Evolutionary conservation across 2,797 vertebrate species (phyloP).

Genomic region (Rhodeus uyekii): DNA sequence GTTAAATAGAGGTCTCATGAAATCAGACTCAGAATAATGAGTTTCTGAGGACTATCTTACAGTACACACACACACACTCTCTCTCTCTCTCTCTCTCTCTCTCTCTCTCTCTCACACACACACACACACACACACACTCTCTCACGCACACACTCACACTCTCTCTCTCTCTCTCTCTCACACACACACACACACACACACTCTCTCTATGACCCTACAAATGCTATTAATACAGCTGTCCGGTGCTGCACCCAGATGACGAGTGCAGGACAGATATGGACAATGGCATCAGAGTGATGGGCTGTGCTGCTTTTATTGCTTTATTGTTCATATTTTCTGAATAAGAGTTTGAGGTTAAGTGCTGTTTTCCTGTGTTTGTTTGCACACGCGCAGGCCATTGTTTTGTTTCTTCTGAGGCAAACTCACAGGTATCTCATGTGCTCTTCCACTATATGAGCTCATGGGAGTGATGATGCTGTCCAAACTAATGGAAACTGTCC

Average conservation of each 20-base stretch:
- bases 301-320: not conserved
- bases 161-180: too few species aligned
- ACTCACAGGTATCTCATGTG: not conserved
- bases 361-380: slow-evolving; percentile 24
- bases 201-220: not conserved
- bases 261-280: not conserved
- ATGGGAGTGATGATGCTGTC: not conserved
- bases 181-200: not conserved
- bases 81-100: not conserved
- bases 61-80: too few species aligned
- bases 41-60: too few species aligned
- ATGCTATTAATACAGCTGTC: slow-evolving; percentile 45
- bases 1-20: too few species aligned
- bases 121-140: not conserved
- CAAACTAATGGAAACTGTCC: not conserved
- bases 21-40: too few species aligned
- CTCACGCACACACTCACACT: too few species aligned
- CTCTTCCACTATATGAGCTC: not conserved
- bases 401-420: not conserved
- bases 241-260: not conserved
- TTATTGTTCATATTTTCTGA: not conserved
- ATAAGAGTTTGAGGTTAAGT: not conserved
- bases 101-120: too few species aligned
- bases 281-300: not conserved
- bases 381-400: slow-evolving; percentile 3